These are phyloP conservation scores for Hirtodrosophila alboralis DNA, from an alignment of 2,888 invertebrate genomes.

Conservation along the genomic window DNA sequence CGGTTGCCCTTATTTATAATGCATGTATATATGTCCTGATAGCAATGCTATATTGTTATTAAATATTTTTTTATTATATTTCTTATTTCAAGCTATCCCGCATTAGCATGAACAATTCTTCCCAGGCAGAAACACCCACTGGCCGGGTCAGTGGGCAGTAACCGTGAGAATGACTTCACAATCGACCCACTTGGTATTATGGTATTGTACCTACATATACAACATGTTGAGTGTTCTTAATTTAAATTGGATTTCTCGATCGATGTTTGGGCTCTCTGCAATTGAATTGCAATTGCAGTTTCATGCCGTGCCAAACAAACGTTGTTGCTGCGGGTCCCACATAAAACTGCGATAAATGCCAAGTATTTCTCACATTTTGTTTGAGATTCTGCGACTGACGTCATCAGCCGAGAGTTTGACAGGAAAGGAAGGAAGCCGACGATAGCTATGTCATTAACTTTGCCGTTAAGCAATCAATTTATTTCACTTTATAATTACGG, in stretches of 20 bases:
- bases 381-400: constrained; percentile 22
- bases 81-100: constrained; percentile 32
- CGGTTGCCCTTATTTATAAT: constrained; percentile 24
- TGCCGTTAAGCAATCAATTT: constrained; percentile 75
- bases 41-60: constrained; percentile 10
- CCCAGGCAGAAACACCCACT: constrained; percentile 36
- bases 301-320: constrained; percentile 35
- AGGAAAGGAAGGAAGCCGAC: constrained; percentile 37
- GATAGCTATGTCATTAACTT: constrained; percentile 69
- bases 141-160: constrained; percentile 32
- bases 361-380: constrained; percentile 14
- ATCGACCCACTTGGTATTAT: constrained; percentile 34
- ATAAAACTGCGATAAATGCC: constrained; percentile 52
- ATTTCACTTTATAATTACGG: constrained; percentile 74
- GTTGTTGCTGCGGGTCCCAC: constrained; percentile 70
- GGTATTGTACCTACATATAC: constrained; percentile 42
- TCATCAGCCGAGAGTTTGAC: constrained; percentile 22
- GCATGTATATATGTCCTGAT: neutral
- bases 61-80: too few species aligned
- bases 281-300: constrained; percentile 45
- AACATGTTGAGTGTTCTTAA: constrained; percentile 56
- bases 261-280: constrained; percentile 49
- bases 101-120: constrained; percentile 26
- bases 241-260: constrained; percentile 78
- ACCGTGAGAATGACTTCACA: constrained; percentile 54